Evolutionary conservation across 2,797 vertebrate genomes (phyloP).

Genomic region (Petrocephalus schoutedeni): DNA sequence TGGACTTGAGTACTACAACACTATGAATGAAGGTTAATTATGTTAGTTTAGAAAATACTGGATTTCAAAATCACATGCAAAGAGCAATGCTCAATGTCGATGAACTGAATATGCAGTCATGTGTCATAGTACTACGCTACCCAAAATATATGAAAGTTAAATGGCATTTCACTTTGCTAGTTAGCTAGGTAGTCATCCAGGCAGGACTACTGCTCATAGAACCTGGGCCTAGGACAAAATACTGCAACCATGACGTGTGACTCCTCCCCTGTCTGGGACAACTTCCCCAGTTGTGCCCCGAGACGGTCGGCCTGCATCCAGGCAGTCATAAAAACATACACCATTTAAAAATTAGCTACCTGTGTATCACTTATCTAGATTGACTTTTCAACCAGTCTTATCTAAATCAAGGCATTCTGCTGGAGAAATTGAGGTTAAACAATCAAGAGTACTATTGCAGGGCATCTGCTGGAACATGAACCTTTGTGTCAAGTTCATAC

Average conservation of each 20-base stretch:
- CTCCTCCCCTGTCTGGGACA: background rate
- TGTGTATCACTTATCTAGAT: background rate
- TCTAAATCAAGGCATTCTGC: background rate
- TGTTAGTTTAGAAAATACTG: background rate
- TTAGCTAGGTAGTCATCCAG: background rate
- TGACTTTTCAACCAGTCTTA: constrained; percentile 1
- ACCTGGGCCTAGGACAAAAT: background rate
- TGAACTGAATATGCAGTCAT: background rate
- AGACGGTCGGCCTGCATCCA: background rate
- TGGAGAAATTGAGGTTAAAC: background rate
- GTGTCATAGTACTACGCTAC: background rate
- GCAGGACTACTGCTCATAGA: background rate
- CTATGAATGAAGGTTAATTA: background rate
- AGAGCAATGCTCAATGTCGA: background rate
- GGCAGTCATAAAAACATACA: background rate
- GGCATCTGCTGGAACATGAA: background rate
- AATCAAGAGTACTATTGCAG: background rate
- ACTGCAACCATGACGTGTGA: background rate
- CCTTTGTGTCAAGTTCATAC: background rate
- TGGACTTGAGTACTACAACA: background rate
- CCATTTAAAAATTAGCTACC: background rate
- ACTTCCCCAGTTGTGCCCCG: background rate
- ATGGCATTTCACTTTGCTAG: background rate
- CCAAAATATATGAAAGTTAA: background rate
- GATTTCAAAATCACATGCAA: background rate